phyloP scores from a whole-genome alignment of 2,888 invertebrate species.

The Noctuana brunneofusca region DNA sequence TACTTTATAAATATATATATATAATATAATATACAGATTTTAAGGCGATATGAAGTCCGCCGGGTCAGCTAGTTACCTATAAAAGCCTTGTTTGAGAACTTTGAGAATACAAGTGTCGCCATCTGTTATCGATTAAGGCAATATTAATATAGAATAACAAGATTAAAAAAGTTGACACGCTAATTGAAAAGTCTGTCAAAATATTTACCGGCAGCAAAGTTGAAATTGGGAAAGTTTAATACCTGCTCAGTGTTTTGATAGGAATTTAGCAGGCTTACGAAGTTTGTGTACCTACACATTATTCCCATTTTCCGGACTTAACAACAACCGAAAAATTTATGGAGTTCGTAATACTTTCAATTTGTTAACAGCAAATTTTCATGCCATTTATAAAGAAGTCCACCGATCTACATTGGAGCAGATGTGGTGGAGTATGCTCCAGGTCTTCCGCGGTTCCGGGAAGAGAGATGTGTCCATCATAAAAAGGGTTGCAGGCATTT shows the following conservation, averaged over 20 bases:
- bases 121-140: neutral
- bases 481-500: too few species aligned
- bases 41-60: too few species aligned
- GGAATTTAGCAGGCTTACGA: slow-evolving; percentile 13
- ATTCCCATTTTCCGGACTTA: neutral
- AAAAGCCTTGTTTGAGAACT: too few species aligned
- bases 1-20: too few species aligned
- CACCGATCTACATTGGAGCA: too few species aligned
- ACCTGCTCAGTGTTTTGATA: slow-evolving; percentile 23
- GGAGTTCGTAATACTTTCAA: neutral
- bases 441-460: too few species aligned
- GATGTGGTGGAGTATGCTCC: too few species aligned
- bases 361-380: neutral
- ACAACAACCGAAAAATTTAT: neutral
- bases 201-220: slow-evolving; percentile 24
- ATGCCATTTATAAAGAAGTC: neutral
- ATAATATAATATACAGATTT: too few species aligned
- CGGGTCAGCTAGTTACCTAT: too few species aligned
- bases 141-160: neutral
- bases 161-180: neutral
- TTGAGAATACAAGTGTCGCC: neutral
- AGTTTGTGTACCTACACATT: neutral
- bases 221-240: slow-evolving; percentile 30
- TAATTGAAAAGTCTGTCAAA: slow-evolving; percentile 29
- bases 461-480: too few species aligned